These are phyloP conservation scores for Dermochelys coriacea DNA, from an alignment of 2,797 vertebrate species.

Conservation along the genomic window DNA sequence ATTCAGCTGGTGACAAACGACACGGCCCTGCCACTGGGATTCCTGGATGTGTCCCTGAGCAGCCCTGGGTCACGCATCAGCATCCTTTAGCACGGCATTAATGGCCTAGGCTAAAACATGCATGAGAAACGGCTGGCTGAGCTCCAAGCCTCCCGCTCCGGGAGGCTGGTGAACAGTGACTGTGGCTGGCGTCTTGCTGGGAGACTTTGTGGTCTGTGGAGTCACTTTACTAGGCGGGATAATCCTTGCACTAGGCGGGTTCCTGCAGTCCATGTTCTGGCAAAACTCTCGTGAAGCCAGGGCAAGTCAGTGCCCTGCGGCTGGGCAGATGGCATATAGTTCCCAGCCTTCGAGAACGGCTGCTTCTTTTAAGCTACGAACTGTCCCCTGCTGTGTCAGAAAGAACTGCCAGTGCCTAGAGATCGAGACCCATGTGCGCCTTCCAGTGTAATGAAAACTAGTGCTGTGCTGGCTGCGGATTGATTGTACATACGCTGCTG, in stretches of 20 bases:
- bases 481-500: neutral
- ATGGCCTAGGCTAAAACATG: neutral
- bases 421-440: neutral
- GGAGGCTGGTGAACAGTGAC: no score
- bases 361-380: no score
- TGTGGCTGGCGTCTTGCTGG: neutral
- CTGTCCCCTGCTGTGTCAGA: neutral
- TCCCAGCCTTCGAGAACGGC: neutral
- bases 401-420: neutral
- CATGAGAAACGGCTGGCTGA: neutral
- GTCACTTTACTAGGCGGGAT: fast-evolving
- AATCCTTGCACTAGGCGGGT: neutral
- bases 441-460: neutral
- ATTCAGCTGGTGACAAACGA: neutral
- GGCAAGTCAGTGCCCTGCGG: neutral
- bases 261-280: neutral
- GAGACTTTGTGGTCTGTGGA: no score
- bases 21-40: neutral
- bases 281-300: neutral
- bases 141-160: neutral
- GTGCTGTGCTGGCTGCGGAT: neutral
- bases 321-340: neutral
- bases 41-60: fast-evolving
- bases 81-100: no score
- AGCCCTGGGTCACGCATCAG: no score